phyloP scores from a whole-genome alignment of 2,888 invertebrate genomes.

The Hydrotaea cyrtoneurina region DNA sequence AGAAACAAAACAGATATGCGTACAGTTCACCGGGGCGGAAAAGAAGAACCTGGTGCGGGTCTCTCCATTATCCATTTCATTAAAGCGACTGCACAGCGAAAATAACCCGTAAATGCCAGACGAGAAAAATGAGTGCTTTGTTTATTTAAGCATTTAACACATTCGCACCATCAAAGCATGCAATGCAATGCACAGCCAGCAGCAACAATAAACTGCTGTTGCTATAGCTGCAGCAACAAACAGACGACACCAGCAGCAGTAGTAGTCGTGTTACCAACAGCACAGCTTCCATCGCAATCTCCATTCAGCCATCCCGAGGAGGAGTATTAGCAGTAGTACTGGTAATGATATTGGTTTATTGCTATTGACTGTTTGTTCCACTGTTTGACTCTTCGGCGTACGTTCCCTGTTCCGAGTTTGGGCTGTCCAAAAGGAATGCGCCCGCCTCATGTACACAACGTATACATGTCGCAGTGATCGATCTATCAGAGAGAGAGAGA shows the following conservation, averaged over 20 bases:
- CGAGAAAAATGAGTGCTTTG: slow-evolving; percentile 66
- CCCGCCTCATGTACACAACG: slow-evolving; percentile 41
- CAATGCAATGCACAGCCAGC: slow-evolving; percentile 45
- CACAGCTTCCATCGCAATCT: not conserved
- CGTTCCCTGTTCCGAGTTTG: not conserved
- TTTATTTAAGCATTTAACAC: slow-evolving; percentile 77
- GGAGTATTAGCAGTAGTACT: slow-evolving; percentile 40
- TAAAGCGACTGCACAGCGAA: slow-evolving; percentile 1
- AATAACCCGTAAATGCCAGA: slow-evolving; percentile 51
- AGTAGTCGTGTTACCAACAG: not conserved
- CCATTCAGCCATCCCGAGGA: not conserved
- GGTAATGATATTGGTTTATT: slow-evolving; percentile 53
- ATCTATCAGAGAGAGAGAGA: not conserved
- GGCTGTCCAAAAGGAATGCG: slow-evolving; percentile 36
- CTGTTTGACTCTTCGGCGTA: not conserved
- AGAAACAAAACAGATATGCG: not conserved
- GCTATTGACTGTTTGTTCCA: slow-evolving; percentile 37
- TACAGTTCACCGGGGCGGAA: not conserved
- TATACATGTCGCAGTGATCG: not conserved
- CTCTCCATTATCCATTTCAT: slow-evolving; percentile 18
- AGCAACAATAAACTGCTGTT: slow-evolving; percentile 9
- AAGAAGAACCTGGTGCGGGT: not conserved
- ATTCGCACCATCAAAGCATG: slow-evolving; percentile 68
- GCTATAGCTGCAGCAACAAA: not conserved
- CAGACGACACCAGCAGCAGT: not conserved